Conservation (phyloP, 2,888 invertebrate species). For the Agrochola circellaris region DNA sequence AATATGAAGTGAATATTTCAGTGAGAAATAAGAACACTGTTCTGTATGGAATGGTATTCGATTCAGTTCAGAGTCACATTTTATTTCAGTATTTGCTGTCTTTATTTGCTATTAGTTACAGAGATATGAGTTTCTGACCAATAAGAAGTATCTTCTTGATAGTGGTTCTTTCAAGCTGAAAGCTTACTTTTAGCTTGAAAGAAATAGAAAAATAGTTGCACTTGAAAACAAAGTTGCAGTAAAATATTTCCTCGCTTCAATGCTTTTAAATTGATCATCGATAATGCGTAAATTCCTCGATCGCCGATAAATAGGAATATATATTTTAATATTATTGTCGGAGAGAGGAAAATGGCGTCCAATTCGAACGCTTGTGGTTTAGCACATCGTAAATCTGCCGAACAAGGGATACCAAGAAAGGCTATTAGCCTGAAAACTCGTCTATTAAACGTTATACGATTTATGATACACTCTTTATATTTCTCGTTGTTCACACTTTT, state of each 20-base stretch:
- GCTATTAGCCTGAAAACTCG: conserved; percentile 75
- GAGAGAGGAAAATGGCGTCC: conserved; percentile 39
- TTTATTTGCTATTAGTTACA: conserved; percentile 6
- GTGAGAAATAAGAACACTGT: conserved; percentile 1
- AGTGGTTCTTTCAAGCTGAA: not conserved
- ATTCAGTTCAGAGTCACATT: conserved; percentile 10
- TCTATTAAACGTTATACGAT: conserved; percentile 69
- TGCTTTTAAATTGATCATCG: conserved; percentile 26
- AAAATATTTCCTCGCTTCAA: not conserved
- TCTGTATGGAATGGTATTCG: conserved; percentile 22
- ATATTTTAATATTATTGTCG: conserved; percentile 61
- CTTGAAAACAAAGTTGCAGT: conserved; percentile 1
- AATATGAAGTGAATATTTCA: not conserved
- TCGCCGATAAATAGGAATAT: conserved; percentile 46
- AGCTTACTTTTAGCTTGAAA: not conserved
- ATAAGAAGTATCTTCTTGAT: not conserved
- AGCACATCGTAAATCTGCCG: conserved; percentile 82
- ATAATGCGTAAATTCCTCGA: conserved; percentile 40
- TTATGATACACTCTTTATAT: conserved; percentile 51
- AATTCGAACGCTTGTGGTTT: conserved; percentile 78
- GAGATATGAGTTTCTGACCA: not conserved
- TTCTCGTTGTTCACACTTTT: conserved; percentile 31
- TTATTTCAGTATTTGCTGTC: conserved; percentile 7
- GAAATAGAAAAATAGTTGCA: not conserved
- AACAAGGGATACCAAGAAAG: conserved; percentile 73